Conservation (phyloP, 2,888 invertebrate genomes). For the Tachina grossa region DNA sequence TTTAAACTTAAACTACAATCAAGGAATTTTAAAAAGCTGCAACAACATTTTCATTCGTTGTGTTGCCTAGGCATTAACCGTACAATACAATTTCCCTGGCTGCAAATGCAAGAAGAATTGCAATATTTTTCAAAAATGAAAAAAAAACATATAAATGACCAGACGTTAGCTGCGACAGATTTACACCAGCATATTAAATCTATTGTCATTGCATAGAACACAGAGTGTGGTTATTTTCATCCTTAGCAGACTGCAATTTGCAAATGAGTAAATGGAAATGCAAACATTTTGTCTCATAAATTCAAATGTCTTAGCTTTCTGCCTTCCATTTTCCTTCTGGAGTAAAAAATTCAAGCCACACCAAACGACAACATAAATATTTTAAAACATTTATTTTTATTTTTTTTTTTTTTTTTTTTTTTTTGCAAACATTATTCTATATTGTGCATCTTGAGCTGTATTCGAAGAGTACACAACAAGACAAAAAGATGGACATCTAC, state of each 20-base stretch:
- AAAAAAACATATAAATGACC: conserved; percentile 15
- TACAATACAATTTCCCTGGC: background rate
- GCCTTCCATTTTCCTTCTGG: too few relatives aligned
- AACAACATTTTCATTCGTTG: background rate
- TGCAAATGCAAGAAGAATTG: background rate
- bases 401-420: conserved; percentile 9
- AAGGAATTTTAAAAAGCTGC: conserved; percentile 15
- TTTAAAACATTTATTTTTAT: background rate
- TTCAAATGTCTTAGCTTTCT: conserved; percentile 28
- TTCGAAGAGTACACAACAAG: background rate
- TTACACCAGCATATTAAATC: conserved; percentile 54
- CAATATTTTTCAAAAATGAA: conserved; percentile 4
- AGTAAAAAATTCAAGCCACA: background rate
- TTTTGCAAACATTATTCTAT: background rate
- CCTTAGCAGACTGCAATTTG: background rate
- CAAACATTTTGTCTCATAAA: background rate
- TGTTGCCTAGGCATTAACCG: background rate
- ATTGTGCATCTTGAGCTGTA: background rate
- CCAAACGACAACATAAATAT: background rate
- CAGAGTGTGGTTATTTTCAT: background rate
- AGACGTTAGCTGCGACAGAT: conserved; percentile 42
- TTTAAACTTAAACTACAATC: background rate
- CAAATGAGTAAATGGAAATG: conserved; percentile 9
- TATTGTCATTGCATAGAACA: conserved; percentile 32
- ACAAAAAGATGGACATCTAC: background rate